Evolutionary conservation across 1,140 invertebrate species (phyloP).

Genomic region (Odontomachus brunneus): DNA sequence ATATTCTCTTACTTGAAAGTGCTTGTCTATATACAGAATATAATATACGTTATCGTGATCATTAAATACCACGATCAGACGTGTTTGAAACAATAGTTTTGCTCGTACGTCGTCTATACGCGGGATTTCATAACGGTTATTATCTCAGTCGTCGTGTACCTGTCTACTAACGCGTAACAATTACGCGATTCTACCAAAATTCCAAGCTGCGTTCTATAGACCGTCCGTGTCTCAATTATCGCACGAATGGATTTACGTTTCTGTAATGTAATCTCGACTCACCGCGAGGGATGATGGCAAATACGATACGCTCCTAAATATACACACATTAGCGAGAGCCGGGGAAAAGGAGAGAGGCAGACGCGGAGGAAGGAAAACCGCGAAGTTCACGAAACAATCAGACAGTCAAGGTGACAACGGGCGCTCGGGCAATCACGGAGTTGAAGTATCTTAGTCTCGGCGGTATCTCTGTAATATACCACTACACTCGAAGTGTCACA

Average conservation of each 20-base stretch:
- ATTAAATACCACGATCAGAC: neutral
- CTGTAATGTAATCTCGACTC: neutral
- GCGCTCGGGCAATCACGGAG: neutral
- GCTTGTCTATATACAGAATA: too few species aligned
- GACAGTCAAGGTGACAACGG: neutral
- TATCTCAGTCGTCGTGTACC: neutral
- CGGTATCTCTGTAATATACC: neutral
- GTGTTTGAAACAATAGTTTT: neutral
- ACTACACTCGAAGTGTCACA: slow-evolving; percentile 1
- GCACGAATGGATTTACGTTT: neutral
- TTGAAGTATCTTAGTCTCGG: slow-evolving; percentile 1
- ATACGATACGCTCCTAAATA: neutral
- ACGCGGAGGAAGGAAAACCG: neutral
- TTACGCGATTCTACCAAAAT: neutral
- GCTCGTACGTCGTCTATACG: neutral
- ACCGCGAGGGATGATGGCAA: neutral
- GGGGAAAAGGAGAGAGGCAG: neutral
- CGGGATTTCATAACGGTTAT: neutral
- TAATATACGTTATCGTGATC: neutral
- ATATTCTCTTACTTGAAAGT: too few species aligned
- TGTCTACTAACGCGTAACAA: neutral
- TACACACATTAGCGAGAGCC: neutral
- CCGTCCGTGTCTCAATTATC: neutral
- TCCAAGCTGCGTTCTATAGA: neutral
- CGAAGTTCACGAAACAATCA: slow-evolving; percentile 16